phyloP scores from a whole-genome alignment of 2,113 vertebrate genomes.

The Brachionichthys hirsutus region DNA sequence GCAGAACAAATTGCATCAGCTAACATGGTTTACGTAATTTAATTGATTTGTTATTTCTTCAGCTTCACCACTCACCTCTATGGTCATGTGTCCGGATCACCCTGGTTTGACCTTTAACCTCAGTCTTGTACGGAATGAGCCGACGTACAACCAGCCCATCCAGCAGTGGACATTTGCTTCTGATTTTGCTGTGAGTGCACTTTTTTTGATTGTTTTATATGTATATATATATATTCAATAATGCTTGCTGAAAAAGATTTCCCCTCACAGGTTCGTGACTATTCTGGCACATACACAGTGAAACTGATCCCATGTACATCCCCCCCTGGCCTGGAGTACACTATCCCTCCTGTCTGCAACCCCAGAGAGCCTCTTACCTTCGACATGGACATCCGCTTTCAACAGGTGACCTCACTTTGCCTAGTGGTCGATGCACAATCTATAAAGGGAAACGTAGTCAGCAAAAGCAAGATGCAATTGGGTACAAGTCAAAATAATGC shows the following conservation, averaged over 20 bases:
- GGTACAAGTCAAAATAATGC: background rate
- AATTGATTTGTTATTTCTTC: constrained; percentile 14
- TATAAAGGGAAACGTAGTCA: background rate
- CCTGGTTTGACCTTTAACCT: constrained; percentile 89
- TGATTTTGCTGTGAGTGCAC: constrained; percentile 87
- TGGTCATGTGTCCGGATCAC: constrained; percentile 87
- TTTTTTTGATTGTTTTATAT: background rate
- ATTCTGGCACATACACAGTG: constrained; percentile 88
- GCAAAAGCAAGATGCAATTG: background rate
- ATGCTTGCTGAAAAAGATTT: background rate
- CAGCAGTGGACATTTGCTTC: constrained; percentile 95
- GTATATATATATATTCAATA: background rate
- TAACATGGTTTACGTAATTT: background rate
- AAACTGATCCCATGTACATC: constrained; percentile 88
- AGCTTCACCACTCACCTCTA: constrained; percentile 84
- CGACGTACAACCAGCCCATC: constrained; percentile 86
- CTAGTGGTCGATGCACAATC: background rate
- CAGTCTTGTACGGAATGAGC: constrained; percentile 84
- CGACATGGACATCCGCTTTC: constrained; percentile 93
- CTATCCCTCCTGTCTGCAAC: constrained; percentile 85
- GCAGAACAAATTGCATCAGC: too few relatives aligned
- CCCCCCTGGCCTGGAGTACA: constrained; percentile 81
- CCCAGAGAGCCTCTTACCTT: constrained; percentile 88
- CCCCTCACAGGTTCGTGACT: constrained; percentile 86
- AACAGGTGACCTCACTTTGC: constrained; percentile 81